phyloP scores from a whole-genome alignment of 2,113 vertebrate genomes.

The Alexandromys fortis region DNA sequence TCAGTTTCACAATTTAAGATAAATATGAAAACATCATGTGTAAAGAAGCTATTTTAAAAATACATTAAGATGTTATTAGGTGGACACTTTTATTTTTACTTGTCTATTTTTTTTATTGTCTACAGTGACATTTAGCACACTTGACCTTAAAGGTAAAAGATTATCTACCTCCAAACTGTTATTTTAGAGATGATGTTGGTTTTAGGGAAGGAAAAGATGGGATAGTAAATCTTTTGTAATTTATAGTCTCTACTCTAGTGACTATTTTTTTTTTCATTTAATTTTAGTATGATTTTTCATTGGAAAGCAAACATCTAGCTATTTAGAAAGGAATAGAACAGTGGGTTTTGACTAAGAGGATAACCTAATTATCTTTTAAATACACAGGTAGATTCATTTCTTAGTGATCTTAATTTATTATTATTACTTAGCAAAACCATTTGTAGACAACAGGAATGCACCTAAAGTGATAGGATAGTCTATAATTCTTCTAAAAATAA shows the following conservation, averaged over 20 bases:
- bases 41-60: slow-evolving; percentile 9
- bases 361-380: slow-evolving; percentile 2
- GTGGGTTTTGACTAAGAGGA: slow-evolving; percentile 9
- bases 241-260: not conserved
- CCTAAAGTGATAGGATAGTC: not conserved
- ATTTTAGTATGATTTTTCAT: slow-evolving; percentile 2
- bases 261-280: not conserved
- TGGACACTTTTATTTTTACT: slow-evolving; percentile 12
- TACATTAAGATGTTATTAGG: not conserved
- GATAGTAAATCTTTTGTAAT: not conserved
- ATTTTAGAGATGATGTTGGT: slow-evolving; percentile 17
- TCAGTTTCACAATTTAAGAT: not conserved
- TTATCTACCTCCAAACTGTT: slow-evolving; percentile 30
- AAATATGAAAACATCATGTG: not conserved
- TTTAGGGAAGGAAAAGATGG: not conserved
- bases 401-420: not conserved
- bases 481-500: slow-evolving; percentile 2
- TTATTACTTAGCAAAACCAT: not conserved
- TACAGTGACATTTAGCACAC: slow-evolving; percentile 24
- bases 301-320: not conserved
- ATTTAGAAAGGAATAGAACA: not conserved
- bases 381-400: not conserved
- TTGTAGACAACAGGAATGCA: not conserved
- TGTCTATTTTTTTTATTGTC: not conserved
- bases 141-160: not conserved